Evolutionary conservation across 2,888 invertebrate species (phyloP), one percentile per base, ranked within the genome.

Genomic region (Molanna angustata): DNA sequence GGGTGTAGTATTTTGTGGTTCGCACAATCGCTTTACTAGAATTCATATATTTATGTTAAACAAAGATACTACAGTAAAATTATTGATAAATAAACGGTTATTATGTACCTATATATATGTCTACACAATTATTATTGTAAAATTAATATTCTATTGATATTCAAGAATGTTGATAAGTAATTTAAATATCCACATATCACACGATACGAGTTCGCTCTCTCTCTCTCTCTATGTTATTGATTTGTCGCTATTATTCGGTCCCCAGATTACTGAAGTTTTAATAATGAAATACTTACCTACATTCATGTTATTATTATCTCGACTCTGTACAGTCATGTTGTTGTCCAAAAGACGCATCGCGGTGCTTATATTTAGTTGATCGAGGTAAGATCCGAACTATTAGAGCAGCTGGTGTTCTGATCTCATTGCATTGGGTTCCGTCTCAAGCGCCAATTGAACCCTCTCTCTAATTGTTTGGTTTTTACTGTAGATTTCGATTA

Each of bases 141-240:
- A 27, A 35, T 48, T 17, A 48, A 17, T 53, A 45, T 43, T 52
- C 49, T 56, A 44, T 50, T 39, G 27, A 32, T 48, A 40, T 37
- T 43, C 39, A 17, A n/a, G n/a, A n/a, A n/a, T 49, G 42, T 35
- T 31, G 22, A 39, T 37, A 43, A 21, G 18, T 33, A 47, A n/a
- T 45, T 16, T 44, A 55, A 51, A 51, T 57, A 41, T 22, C 51
- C 57, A 57, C 57, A 57, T 57, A 57, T 57, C 57, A 57, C 43
- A 43, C n/a, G 22, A 49, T 46, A 49, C 47, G 45, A 37, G 39
- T 47, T 39, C 14, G 39, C 39, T 39, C 39, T n/a, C n/a, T n/a
- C n/a, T n/a, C n/a, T n/a, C n/a, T n/a, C n/a, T n/a, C n/a, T n/a
- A n/a, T n/a, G n/a, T n/a, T n/a, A n/a, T n/a, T n/a, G n/a, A n/a